Evolutionary conservation across 2,113 vertebrate genomes (phyloP).

Genomic region (Hydrochoerus hydrochaeris): DNA sequence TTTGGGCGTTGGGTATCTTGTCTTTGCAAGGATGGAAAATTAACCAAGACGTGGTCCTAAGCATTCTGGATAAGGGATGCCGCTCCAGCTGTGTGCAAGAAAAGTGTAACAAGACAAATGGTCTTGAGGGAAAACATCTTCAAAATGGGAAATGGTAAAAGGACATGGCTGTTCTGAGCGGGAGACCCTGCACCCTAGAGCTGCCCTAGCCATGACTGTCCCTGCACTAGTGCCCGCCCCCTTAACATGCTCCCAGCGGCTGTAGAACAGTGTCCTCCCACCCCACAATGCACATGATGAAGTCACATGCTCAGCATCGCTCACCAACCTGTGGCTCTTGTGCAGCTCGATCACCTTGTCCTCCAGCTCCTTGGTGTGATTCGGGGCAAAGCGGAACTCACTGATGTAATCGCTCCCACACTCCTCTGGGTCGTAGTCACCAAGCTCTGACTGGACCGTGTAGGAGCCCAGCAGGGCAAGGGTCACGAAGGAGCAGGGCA

Average conservation of each 20-base stretch:
- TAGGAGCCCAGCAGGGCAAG: constrained; percentile 96
- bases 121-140: neutral
- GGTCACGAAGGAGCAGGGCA: constrained; percentile 97
- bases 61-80: neutral
- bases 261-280: neutral
- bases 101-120: neutral
- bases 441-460: constrained; percentile 96
- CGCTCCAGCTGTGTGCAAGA: fast-evolving
- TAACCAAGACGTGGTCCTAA: too few species aligned
- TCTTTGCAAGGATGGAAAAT: too few species aligned
- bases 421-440: constrained; percentile 95
- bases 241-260: fast-evolving
- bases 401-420: constrained; percentile 93
- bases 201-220: fast-evolving
- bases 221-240: fast-evolving
- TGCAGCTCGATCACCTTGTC: constrained; percentile 97
- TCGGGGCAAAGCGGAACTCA: constrained; percentile 95
- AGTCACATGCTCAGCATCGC: fast-evolving
- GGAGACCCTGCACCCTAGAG: neutral
- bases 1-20: too few species aligned
- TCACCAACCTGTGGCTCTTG: constrained; percentile 95
- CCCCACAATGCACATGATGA: fast-evolving
- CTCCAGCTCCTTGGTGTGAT: constrained; percentile 97
- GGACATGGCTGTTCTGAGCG: neutral
- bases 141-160: neutral